These are phyloP conservation scores for Rhinoderma darwinii DNA, from an alignment of 2,113 vertebrate species.

Conservation along the genomic window DNA sequence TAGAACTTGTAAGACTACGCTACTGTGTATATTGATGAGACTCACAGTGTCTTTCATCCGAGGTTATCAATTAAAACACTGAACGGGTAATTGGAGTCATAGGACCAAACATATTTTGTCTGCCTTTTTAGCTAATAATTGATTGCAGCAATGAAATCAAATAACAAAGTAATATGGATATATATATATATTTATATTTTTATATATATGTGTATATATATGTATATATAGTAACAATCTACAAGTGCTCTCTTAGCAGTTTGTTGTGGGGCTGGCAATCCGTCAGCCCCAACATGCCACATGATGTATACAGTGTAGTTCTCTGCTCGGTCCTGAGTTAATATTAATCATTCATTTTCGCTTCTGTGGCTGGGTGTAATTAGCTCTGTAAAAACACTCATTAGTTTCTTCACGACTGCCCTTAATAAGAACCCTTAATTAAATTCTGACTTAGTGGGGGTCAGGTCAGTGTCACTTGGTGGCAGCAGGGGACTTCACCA, in stretches of 20 bases:
- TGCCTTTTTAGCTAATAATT: too few species aligned
- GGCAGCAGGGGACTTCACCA: slow-evolving; percentile 47
- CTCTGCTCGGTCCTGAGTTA: slow-evolving; percentile 28
- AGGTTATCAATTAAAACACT: too few species aligned
- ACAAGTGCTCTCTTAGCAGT: background rate
- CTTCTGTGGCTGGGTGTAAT: slow-evolving; percentile 72
- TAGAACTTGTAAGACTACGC: too few species aligned
- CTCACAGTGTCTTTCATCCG: too few species aligned
- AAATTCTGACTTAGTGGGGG: slow-evolving; percentile 80
- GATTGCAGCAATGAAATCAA: too few species aligned
- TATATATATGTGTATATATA: background rate
- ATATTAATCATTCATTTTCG: slow-evolving; percentile 54
- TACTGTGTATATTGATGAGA: too few species aligned
- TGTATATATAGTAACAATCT: background rate
- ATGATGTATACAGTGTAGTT: background rate
- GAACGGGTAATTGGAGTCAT: too few species aligned
- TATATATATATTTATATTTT: background rate
- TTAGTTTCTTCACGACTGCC: slow-evolving; percentile 79
- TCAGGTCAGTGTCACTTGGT: slow-evolving; percentile 77
- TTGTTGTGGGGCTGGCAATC: background rate
- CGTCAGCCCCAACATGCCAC: background rate
- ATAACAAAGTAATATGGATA: background rate
- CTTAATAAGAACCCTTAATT: slow-evolving; percentile 91
- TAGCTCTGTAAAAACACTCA: slow-evolving; percentile 77
- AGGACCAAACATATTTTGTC: too few species aligned